phyloP scores from a whole-genome alignment of 2,797 vertebrate genomes.

The Gadopsis marmoratus region DNA sequence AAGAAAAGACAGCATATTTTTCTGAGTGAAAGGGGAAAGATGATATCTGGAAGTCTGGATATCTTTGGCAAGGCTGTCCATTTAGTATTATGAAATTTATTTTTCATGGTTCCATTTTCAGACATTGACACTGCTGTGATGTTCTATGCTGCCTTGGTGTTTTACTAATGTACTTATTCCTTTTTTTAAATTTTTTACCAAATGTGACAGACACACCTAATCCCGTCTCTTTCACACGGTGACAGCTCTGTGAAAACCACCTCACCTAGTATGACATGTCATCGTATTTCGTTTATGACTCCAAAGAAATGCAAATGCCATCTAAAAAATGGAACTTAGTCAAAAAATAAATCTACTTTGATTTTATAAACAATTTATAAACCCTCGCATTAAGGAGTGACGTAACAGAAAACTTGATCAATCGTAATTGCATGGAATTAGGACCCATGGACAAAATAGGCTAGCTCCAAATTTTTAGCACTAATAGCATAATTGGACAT shows the following conservation, averaged over 20 bases:
- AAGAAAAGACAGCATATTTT: not conserved
- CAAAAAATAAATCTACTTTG: not conserved
- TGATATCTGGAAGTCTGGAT: not conserved
- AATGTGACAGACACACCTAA: not conserved
- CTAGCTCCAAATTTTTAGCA: slow-evolving; percentile 42
- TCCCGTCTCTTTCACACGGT: not conserved
- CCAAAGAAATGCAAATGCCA: not conserved
- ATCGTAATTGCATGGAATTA: slow-evolving; percentile 20
- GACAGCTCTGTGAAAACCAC: slow-evolving; percentile 12
- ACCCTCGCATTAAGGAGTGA: not conserved
- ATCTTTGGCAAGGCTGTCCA: not conserved
- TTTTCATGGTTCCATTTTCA: slow-evolving; percentile 13
- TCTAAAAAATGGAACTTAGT: not conserved
- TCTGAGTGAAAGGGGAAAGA: not conserved
- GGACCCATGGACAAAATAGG: slow-evolving; percentile 29
- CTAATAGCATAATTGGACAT: slow-evolving; percentile 59
- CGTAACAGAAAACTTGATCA: slow-evolving; percentile 36
- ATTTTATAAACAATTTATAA: slow-evolving; percentile 10
- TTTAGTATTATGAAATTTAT: not conserved
- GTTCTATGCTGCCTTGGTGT: not conserved
- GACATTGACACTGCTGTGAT: not conserved
- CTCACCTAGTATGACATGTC: slow-evolving; percentile 17
- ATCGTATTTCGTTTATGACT: slow-evolving; percentile 16
- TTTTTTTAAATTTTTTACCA: slow-evolving; percentile 10
- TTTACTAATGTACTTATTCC: not conserved